Evolutionary conservation across 2,113 vertebrate species (phyloP), one percentile per base, ranked within the genome.

Genomic region (Ageneiosus marmoratus): DNA sequence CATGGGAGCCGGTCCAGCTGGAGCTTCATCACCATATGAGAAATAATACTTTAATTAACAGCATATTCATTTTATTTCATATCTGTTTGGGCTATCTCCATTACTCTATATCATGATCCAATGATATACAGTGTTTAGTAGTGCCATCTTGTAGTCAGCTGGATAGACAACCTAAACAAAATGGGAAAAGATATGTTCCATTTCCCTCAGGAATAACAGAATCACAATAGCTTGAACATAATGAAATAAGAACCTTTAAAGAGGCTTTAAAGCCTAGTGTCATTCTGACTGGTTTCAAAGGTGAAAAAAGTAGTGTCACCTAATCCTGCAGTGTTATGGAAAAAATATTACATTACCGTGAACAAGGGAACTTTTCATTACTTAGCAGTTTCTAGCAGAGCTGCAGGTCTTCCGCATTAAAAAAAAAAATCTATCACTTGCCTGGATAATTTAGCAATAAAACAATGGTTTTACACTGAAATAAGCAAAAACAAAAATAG

Each of bases 1-100:
- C 50, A 44, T 58, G 76, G 58, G 80, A 63, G 72, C 34, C 3
- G 1, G 18, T 77, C 79, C 65, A 73, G 53, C 48, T 53, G 48
- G 72, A 8, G 56, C 58, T 41, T 29, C 5, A 11, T 67, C 48
- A 29, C 37, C 70, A 50, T 29, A 22, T 74, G 9, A 72, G 29
- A 85, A n/a, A 78, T 32, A 62, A 51, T 18, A 46, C 63, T 53
- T 46, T 55, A 60, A 60, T 70, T 79, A 73, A 32, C 32, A 55
- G n/a, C 65, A 72, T 37, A 50, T 62, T 63, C 18, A 55, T 63
- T 77, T 82, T 22, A 34, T 65, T 82, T 67, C 51, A 18, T 65
- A 56, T 73, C 65, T 62, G 32, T 70, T 72, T n/a, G 56, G 44
- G 75, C 22, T 37, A 29, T 20, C 0, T 24, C 22, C 10, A 73